These are phyloP conservation scores for Chaetorhynchus papuensis DNA, from an alignment of 2,113 vertebrate species.

Conservation along the genomic window DNA sequence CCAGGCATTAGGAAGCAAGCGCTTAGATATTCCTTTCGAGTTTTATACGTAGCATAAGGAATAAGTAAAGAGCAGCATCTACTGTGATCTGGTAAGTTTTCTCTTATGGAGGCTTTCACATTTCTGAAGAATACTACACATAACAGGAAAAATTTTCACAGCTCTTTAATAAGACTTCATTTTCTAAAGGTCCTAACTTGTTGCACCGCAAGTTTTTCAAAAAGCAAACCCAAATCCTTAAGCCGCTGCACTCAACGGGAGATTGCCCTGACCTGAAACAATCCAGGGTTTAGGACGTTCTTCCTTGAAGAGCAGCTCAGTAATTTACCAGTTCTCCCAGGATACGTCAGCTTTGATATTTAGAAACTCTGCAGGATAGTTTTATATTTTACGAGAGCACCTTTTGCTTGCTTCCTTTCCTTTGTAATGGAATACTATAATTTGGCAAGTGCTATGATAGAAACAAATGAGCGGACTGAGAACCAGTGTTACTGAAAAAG, in stretches of 20 bases:
- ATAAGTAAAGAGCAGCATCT: background rate
- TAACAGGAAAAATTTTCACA: background rate
- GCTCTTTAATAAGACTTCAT: background rate
- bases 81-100: background rate
- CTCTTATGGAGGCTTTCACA: background rate
- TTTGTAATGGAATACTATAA: background rate
- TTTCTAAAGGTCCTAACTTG: background rate
- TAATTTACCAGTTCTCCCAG: background rate
- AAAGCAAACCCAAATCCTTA: background rate
- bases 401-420: background rate
- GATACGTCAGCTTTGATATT: background rate
- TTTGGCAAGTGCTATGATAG: background rate
- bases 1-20: background rate
- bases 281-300: fast-evolving
- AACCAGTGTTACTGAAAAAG: background rate
- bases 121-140: background rate
- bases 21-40: background rate
- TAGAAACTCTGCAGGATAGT: background rate
- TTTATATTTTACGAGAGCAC: background rate
- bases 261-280: background rate
- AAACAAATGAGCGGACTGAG: background rate
- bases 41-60: background rate
- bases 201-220: background rate
- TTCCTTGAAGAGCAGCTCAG: background rate
- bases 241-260: background rate